Conservation (phyloP, 2,797 vertebrate species). For the Halcyon smyrnensis region DNA sequence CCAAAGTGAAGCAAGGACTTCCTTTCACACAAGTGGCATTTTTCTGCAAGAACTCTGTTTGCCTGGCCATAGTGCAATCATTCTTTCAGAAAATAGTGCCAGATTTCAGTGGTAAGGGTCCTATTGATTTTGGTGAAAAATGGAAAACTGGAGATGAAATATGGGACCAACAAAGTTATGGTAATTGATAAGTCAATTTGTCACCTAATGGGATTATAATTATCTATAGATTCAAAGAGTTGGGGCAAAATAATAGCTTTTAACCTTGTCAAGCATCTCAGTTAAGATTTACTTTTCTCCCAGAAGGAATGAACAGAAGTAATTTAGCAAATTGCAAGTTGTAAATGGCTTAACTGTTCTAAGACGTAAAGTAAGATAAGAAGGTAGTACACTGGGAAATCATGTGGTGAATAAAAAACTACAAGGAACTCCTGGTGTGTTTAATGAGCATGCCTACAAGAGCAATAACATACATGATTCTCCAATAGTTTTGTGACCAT, state of each 20-base stretch:
- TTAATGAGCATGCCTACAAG: background rate
- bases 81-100: background rate
- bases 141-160: background rate
- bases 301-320: background rate
- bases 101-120: background rate
- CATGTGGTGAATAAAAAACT: background rate
- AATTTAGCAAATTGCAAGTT: slow-evolving; percentile 21
- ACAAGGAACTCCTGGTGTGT: background rate
- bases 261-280: background rate
- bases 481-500: background rate
- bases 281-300: background rate
- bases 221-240: slow-evolving; percentile 7
- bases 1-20: background rate
- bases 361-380: background rate
- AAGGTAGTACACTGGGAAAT: background rate
- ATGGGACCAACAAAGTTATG: background rate
- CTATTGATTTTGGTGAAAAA: background rate
- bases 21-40: background rate
- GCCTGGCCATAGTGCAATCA: background rate
- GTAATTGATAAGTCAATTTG: background rate
- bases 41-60: background rate
- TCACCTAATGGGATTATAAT: background rate
- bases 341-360: background rate
- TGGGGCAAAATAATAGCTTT: background rate
- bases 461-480: background rate